A percentile compares a stretch with the other conserved stretches of the same genome.
Evolutionary conservation across 1,140 invertebrate species (phyloP).

Genomic region (Dendrolimus kikuchii): DNA sequence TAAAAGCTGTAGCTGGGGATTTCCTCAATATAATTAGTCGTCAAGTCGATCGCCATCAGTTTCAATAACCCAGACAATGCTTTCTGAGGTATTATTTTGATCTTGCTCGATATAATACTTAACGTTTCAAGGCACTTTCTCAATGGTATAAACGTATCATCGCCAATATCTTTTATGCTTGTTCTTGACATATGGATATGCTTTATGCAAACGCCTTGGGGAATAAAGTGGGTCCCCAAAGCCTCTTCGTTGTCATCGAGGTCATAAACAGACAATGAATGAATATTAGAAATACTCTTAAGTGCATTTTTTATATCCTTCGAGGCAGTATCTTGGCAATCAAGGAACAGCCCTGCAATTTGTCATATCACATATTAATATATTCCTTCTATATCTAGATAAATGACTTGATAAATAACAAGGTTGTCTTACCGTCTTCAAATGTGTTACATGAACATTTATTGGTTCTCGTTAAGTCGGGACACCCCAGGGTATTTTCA

Average conservation of each 20-base stretch:
- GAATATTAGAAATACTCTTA: constrained; percentile 44
- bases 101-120: constrained; percentile 85
- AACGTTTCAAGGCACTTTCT: constrained; percentile 85
- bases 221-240: constrained; percentile 63
- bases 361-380: constrained; percentile 3
- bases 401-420: constrained; percentile 11
- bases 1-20: constrained; percentile 91
- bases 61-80: constrained; percentile 82
- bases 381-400: constrained; percentile 6
- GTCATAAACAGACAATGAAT: constrained; percentile 56
- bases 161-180: constrained; percentile 81
- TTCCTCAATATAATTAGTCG: constrained; percentile 87
- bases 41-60: constrained; percentile 85
- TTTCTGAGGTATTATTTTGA: constrained; percentile 86
- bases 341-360: constrained; percentile 53
- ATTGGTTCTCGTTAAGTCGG: constrained; percentile 47
- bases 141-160: constrained; percentile 81
- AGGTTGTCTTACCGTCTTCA: constrained; percentile 49
- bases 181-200: constrained; percentile 90
- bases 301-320: constrained; percentile 60
- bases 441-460: constrained; percentile 63
- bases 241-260: constrained; percentile 54
- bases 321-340: constrained; percentile 53
- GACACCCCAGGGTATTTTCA: constrained; percentile 63
- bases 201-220: constrained; percentile 78